Evolutionary conservation across 2,113 vertebrate genomes (phyloP).

Genomic region (Collichthys lucidus): DNA sequence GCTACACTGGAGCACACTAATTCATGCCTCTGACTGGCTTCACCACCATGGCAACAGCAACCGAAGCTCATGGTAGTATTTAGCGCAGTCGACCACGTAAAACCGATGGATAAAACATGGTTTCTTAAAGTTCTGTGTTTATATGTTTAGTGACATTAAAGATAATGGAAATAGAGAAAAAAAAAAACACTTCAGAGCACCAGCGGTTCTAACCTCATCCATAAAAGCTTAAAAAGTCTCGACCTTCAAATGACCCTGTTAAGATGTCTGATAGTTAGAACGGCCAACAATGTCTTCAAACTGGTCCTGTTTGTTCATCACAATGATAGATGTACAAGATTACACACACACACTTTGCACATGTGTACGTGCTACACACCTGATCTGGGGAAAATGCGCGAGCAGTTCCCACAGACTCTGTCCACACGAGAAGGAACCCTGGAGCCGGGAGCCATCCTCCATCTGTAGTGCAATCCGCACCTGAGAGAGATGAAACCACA

Average conservation of each 20-base stretch:
- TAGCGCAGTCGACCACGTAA: neutral
- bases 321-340: neutral
- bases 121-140: neutral
- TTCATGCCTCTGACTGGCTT: neutral
- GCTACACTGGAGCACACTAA: neutral
- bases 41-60: neutral
- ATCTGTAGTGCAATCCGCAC: constrained; percentile 92
- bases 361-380: constrained; percentile 78
- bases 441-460: constrained; percentile 90
- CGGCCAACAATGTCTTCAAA: neutral
- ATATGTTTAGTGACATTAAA: neutral
- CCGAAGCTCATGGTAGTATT: neutral
- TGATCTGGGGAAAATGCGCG: constrained; percentile 88
- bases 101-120: neutral
- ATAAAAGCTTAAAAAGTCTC: neutral
- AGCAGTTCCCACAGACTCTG: constrained; percentile 94
- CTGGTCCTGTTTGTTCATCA: neutral
- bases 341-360: neutral
- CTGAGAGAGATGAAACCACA: constrained; percentile 70
- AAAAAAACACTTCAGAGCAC: neutral
- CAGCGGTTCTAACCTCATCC: neutral
- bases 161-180: neutral
- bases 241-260: neutral
- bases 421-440: constrained; percentile 87
- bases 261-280: neutral